phyloP scores from a whole-genome alignment of 64 coral and sea anemone genomes.

The Orbicella faveolata region DNA sequence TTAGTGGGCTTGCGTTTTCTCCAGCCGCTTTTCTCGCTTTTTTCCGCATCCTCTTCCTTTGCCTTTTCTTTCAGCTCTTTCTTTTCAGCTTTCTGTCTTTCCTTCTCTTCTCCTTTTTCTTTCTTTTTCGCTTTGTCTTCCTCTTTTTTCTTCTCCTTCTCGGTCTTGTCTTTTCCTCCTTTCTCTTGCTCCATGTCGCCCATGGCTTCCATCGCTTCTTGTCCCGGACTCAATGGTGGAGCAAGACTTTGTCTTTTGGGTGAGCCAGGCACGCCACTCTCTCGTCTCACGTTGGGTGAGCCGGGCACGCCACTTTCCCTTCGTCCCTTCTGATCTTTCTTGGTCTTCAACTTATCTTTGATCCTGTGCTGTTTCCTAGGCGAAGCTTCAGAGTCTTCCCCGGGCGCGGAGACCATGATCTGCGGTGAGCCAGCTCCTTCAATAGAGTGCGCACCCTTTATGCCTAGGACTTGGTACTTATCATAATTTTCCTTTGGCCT shows the following conservation, averaged over 20 bases:
- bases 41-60: slow-evolving; percentile 18
- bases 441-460: not conserved
- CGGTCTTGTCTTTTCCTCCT: slow-evolving; percentile 1
- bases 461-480: not conserved
- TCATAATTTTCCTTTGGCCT: slow-evolving; percentile 28
- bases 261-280: no score
- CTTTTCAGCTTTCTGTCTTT: slow-evolving; percentile 37
- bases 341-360: slow-evolving; percentile 28
- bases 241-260: slow-evolving; percentile 10
- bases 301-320: slow-evolving; percentile 7
- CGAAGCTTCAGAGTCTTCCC: not conserved
- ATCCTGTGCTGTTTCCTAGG: not conserved
- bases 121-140: slow-evolving; percentile 40
- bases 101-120: slow-evolving; percentile 35
- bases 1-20: slow-evolving; percentile 26
- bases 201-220: not conserved
- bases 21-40: slow-evolving; percentile 6
- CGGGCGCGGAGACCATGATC: not conserved
- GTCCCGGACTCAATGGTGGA: not conserved
- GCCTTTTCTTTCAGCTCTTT: slow-evolving; percentile 20
- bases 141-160: slow-evolving; percentile 36
- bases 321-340: slow-evolving; percentile 30
- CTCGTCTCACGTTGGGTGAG: not conserved
- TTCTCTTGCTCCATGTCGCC: not conserved
- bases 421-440: not conserved